Conservation (phyloP, 2,113 vertebrate genomes). For the Ammodramus savannarum region DNA sequence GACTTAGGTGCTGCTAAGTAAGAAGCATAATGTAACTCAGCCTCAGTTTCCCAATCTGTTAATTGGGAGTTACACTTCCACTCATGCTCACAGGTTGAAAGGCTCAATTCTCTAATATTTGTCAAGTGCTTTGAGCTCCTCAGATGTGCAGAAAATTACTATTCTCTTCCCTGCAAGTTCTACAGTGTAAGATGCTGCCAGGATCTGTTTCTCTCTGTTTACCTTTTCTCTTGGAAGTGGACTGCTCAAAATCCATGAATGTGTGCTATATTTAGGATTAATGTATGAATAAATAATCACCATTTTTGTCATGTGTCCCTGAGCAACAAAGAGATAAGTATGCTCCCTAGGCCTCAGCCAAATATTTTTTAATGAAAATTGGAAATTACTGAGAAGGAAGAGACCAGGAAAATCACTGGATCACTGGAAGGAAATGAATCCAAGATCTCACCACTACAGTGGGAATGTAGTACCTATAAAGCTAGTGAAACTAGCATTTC, state of each 20-base stretch:
- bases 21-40: background rate
- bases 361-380: background rate
- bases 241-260: background rate
- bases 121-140: background rate
- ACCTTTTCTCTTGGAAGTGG: background rate
- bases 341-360: background rate
- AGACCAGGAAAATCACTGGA: background rate
- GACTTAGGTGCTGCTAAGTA: background rate
- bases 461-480: background rate
- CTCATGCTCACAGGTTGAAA: background rate
- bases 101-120: background rate
- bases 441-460: background rate
- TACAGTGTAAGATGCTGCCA: background rate
- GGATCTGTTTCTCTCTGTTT: background rate
- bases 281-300: background rate
- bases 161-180: background rate
- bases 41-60: slow-evolving; percentile 5
- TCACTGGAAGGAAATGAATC: background rate
- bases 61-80: background rate
- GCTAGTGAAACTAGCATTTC: background rate
- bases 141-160: background rate
- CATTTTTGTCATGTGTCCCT: background rate
- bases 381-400: background rate
- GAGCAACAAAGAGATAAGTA: background rate
- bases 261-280: background rate